These are phyloP conservation scores for Iphiclides podalirius DNA, from an alignment of 2,888 invertebrate genomes.

Conservation along the genomic window DNA sequence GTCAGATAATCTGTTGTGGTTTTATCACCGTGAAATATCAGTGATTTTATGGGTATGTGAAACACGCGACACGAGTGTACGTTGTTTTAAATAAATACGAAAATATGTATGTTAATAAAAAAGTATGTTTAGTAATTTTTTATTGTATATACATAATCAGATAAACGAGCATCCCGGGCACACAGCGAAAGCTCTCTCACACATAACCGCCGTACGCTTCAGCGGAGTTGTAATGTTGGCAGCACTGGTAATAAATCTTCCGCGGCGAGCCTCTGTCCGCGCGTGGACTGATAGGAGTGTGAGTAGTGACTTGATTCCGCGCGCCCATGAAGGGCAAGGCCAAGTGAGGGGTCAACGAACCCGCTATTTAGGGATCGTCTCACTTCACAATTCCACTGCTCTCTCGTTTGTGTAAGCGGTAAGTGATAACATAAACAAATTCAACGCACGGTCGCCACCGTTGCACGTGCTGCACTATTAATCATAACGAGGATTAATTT, in stretches of 20 bases:
- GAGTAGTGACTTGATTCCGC: conserved; percentile 46
- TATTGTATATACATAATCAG: no score
- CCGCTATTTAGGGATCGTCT: conserved; percentile 53
- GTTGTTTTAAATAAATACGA: no score
- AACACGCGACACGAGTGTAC: no score
- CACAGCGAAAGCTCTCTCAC: conserved; percentile 15
- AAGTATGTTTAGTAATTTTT: no score
- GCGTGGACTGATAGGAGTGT: conserved; percentile 30
- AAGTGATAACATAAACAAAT: conserved; percentile 18
- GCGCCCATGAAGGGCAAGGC: conserved; percentile 68
- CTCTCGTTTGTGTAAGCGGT: conserved; percentile 3
- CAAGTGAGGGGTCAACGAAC: conserved; percentile 55
- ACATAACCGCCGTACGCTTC: no score
- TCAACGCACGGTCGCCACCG: background rate
- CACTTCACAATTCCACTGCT: conserved; percentile 24
- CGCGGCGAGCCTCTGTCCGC: conserved; percentile 24
- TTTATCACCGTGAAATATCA: no score
- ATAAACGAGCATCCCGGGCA: background rate
- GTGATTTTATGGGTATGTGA: no score
- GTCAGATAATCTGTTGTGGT: no score
- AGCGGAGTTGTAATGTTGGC: conserved; percentile 28
- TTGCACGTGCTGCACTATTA: conserved; percentile 9
- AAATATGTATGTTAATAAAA: no score
- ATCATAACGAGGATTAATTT: conserved; percentile 2
- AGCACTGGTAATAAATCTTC: conserved; percentile 30